A percentile compares a stretch with the other conserved stretches of the same genome.
phyloP scores from a whole-genome alignment of 1,140 invertebrate genomes.

The Drosophila tani region DNA sequence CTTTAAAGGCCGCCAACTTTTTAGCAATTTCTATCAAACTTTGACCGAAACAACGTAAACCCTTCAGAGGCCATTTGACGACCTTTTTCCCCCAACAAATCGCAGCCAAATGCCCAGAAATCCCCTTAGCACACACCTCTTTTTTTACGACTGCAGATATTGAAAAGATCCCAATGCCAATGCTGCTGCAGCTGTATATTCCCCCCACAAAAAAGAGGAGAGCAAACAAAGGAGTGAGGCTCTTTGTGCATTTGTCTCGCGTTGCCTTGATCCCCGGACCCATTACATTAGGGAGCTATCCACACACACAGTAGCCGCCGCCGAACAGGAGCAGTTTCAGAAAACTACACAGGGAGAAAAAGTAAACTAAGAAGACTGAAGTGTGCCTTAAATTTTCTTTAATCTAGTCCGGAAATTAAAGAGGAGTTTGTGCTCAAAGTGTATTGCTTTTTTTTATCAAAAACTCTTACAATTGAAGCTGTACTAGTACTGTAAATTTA shows the following conservation, averaged over 20 bases:
- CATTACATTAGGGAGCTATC: conserved; percentile 60
- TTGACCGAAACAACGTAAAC: conserved; percentile 20
- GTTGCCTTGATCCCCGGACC: conserved; percentile 80
- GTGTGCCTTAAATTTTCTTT: not conserved
- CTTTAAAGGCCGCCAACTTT: not conserved
- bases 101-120: conserved; percentile 28
- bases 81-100: conserved; percentile 17
- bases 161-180: conserved; percentile 34
- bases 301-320: conserved; percentile 48
- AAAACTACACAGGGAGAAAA: not conserved
- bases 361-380: no score
- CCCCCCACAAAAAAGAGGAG: conserved; percentile 3
- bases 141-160: conserved; percentile 32
- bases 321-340: conserved; percentile 40
- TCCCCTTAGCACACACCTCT: conserved; percentile 25
- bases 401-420: no score
- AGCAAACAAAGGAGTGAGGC: conserved; percentile 52
- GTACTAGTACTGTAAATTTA: no score
- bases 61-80: conserved; percentile 26
- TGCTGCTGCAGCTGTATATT: conserved; percentile 35
- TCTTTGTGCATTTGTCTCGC: conserved; percentile 80
- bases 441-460: no score
- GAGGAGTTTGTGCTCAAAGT: no score
- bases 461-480: no score
- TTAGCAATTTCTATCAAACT: conserved; percentile 5